Base-by-base conservation (phyloP, 2,888 invertebrate genomes). In the Aelia acuminata region DNA sequence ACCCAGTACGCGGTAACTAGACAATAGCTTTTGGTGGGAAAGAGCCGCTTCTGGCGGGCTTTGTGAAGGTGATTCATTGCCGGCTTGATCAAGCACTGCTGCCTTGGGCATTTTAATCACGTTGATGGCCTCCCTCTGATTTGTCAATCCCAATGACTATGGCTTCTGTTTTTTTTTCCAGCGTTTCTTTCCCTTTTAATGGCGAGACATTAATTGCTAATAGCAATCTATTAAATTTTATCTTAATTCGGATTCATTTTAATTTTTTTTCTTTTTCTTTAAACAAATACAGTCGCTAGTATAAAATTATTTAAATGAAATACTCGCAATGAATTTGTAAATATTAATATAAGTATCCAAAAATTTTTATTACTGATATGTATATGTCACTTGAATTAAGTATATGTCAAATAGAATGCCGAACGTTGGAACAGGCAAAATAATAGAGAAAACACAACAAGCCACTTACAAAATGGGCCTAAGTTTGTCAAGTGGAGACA, bases 201-300 rank as follows among this genome's bases (percentile, higher is more conserved):
- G 80, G 80, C n/a, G 22, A 80, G n/a, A 26, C 80, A 80, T 80
- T 47, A 80, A 43, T 43, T 80, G 80, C 80, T 80, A 80, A 80
- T 80, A 80, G 22, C 43, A 80, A 43, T 80, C 43, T 13, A 8
- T 20, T 31, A 18, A 20, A 70, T 35, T 57, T 57, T 57, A 3
- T 15, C 8, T 4, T 4, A 11, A 53, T 20, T 7, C 10, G 4
- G 10, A 43, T 10, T 43, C 43, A 43, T 43, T 7, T 43, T 43
- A 43, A 43, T 7, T 43, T 43, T 43, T n/a, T n/a, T n/a, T n/a
- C n/a, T n/a, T n/a, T n/a, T n/a, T n/a, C n/a, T n/a, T n/a, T n/a
- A n/a, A n/a, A n/a, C n/a, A n/a, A n/a, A n/a, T n/a, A n/a, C n/a
- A n/a, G n/a, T n/a, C n/a, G n/a, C n/a, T n/a, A n/a, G n/a, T n/a